A percentile compares a stretch with the other conserved stretches of the same genome.
phyloP scores from a whole-genome alignment of 2,888 invertebrate species.

The Iphiclides podalirius region DNA sequence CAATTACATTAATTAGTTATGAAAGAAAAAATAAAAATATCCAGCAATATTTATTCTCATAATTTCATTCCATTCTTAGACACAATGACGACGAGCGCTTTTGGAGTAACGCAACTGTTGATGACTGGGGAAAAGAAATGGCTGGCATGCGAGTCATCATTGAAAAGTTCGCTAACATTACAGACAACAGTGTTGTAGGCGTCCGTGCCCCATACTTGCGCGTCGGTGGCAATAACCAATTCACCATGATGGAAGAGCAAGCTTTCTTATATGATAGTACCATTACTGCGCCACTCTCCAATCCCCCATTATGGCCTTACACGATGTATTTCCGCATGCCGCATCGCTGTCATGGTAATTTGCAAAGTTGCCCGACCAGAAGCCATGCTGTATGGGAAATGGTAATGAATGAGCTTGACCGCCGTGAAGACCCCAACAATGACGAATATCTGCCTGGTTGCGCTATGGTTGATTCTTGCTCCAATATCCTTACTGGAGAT shows the following conservation, averaged over 20 bases:
- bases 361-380: constrained; percentile 94
- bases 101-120: constrained; percentile 95
- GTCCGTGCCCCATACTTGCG: constrained; percentile 94
- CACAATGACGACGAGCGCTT: constrained; percentile 95
- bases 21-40: too few species aligned
- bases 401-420: constrained; percentile 96
- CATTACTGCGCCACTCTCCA: constrained; percentile 93
- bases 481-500: constrained; percentile 94
- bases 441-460: constrained; percentile 95
- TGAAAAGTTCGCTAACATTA: constrained; percentile 93
- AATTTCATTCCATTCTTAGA: constrained; percentile 62
- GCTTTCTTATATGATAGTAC: constrained; percentile 97
- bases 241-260: constrained; percentile 98
- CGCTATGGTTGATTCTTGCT: constrained; percentile 97
- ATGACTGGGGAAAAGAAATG: constrained; percentile 97
- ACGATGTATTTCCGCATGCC: constrained; percentile 99
- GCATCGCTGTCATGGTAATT: constrained; percentile 94
- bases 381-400: constrained; percentile 98
- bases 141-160: constrained; percentile 95
- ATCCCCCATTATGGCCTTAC: constrained; percentile 98
- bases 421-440: constrained; percentile 93
- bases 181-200: constrained; percentile 94
- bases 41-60: constrained; percentile 1
- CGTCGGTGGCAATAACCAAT: constrained; percentile 97
- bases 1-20: too few species aligned